Evolutionary conservation across 1,140 invertebrate species (phyloP), one percentile per base, ranked within the genome.

Genomic region (Caerostris darwini): DNA sequence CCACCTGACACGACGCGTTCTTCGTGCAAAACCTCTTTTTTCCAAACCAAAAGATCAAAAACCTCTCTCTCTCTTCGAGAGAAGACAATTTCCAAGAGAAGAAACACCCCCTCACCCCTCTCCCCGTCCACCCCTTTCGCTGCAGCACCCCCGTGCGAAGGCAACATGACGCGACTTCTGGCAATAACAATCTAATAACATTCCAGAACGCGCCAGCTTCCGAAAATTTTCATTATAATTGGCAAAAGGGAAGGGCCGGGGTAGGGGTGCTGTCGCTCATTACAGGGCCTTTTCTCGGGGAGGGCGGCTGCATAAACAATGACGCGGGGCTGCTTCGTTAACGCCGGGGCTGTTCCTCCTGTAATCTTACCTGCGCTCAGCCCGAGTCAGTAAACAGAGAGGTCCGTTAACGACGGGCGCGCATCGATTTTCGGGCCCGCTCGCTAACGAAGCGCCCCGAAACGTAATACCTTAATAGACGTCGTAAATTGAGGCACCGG

Each of bases 391-490:
- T 94, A 94, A 94, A 94, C 92, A 94, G 92, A 94, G 92, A 81
- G 92, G 85, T 50, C 85, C 83, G 67, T 88, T 94, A 94, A 86
- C 92, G 92, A 93, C 64, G 92, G 56, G 56, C 69, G 50, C 3
- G 56, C 92, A 69, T 81, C 92, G 64, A 89, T 87, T 59, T 69
- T 54, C 57, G 19, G 53, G 54, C 58, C 34, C 57, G n/a, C 53
- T 7, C 86, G 85, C 92, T 94, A 94, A 94, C 92, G 92, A 94
- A 94, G 92, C 67, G 69, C 67, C 61, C 54, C 53, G 90, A 88
- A 94, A 94, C 92, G 71, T 94, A 94, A 94, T 94, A 94, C 92
- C 85, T 94, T 94, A 94, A 94, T 94, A 89, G 92, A 89, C 61
- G 58, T 94, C 92, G 92, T 94, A 94, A 94, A 94, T 94, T 94